Percentiles rank a stretch among this genome's conserved stretches.
Conservation (phyloP, 2,797 vertebrate genomes). For the Danio aesculapii region DNA sequence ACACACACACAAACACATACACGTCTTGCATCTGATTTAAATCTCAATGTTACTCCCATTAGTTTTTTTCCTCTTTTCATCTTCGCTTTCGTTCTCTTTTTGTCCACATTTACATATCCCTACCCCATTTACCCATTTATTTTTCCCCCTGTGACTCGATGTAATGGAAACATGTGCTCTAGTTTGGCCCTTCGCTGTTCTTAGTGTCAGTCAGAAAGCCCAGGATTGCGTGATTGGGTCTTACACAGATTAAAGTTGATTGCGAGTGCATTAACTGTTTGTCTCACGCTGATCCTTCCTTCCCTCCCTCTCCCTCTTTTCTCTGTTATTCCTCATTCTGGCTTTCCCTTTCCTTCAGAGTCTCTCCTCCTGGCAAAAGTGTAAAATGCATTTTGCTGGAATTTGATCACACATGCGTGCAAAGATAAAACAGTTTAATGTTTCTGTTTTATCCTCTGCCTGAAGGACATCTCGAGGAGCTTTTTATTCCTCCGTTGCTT, state of each 20-base stretch:
- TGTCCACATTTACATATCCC: constrained; percentile 39
- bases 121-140: constrained; percentile 42
- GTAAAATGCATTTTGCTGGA: constrained; percentile 12
- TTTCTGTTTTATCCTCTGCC: neutral
- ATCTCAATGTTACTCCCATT: constrained; percentile 1
- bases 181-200: constrained; percentile 33
- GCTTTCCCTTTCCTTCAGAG: constrained; percentile 24
- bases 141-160: neutral
- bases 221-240: constrained; percentile 72
- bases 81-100: neutral
- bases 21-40: neutral
- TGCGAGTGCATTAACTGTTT: constrained; percentile 65
- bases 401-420: neutral
- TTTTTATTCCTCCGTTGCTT: neutral
- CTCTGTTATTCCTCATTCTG: neutral
- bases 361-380: neutral
- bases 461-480: constrained; percentile 9
- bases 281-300: constrained; percentile 64
- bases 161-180: constrained; percentile 54
- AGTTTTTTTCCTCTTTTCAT: neutral
- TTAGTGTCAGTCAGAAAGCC: constrained; percentile 41
- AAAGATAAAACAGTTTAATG: neutral
- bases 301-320: constrained; percentile 48
- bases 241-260: constrained; percentile 74
- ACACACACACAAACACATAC: neutral